phyloP scores from a whole-genome alignment of 2,888 invertebrate genomes.

The Tuta absoluta region DNA sequence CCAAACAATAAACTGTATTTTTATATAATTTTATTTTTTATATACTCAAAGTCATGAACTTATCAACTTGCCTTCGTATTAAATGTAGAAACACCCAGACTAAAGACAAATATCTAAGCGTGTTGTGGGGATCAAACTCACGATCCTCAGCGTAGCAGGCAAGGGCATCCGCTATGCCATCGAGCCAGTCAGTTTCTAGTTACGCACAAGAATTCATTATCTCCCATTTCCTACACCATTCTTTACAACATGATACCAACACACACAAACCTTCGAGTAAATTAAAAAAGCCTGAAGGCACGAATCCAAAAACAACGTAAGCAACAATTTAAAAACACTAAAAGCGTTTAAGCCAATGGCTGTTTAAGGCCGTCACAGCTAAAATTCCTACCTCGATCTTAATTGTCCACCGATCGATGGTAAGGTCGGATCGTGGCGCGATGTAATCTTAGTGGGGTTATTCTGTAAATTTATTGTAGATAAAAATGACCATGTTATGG shows the following conservation, averaged over 20 bases:
- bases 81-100: too few relatives aligned
- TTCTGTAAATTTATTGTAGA: slow-evolving; percentile 39
- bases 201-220: background rate
- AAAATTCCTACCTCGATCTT: slow-evolving; percentile 52
- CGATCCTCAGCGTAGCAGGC: too few relatives aligned
- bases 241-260: background rate
- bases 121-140: too few relatives aligned
- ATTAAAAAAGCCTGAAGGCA: slow-evolving; percentile 19
- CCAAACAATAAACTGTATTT: too few relatives aligned
- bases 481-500: too few relatives aligned
- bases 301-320: slow-evolving; percentile 30
- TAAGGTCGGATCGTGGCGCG: slow-evolving; percentile 49
- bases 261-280: slow-evolving; percentile 7
- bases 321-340: slow-evolving; percentile 47
- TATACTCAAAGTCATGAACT: too few relatives aligned
- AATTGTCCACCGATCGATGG: slow-evolving; percentile 57
- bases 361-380: slow-evolving; percentile 53
- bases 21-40: too few relatives aligned
- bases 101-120: too few relatives aligned
- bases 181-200: too few relatives aligned
- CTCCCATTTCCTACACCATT: background rate
- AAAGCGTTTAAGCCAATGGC: slow-evolving; percentile 46
- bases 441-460: slow-evolving; percentile 50
- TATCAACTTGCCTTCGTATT: too few relatives aligned
- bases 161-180: too few relatives aligned